Percentiles rank a stretch among this genome's conserved stretches.
These are phyloP conservation scores for Bradynema listronoti DNA, from an alignment of 1,140 invertebrate genomes.

Conservation along the genomic window DNA sequence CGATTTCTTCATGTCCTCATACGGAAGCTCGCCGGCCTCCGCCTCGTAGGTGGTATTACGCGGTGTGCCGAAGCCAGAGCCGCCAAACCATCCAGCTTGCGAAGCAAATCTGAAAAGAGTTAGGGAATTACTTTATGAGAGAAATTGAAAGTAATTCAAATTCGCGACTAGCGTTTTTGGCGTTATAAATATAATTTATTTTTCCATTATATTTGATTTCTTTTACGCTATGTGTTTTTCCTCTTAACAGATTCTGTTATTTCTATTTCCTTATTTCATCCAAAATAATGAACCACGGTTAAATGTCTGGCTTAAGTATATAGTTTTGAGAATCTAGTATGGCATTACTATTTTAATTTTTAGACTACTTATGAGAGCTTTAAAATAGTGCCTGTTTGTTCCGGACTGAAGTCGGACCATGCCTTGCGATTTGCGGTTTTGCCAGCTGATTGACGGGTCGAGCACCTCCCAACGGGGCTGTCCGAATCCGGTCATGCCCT, in stretches of 20 bases:
- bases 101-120: constrained; percentile 42
- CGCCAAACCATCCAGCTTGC: constrained; percentile 56
- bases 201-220: too few species aligned
- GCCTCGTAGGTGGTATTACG: constrained; percentile 58
- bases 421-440: constrained; percentile 58
- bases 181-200: too few species aligned
- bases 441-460: constrained; percentile 56
- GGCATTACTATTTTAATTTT: too few species aligned
- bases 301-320: too few species aligned
- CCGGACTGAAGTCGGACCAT: constrained; percentile 58
- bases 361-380: too few species aligned
- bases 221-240: too few species aligned
- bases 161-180: too few species aligned
- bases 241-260: too few species aligned
- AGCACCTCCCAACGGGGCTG: constrained; percentile 57
- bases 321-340: constrained; percentile 13
- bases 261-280: too few species aligned
- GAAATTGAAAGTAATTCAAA: too few species aligned
- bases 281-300: too few species aligned
- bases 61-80: constrained; percentile 55
- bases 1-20: constrained; percentile 58
- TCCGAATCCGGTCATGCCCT: constrained; percentile 58
- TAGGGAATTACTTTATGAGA: not conserved
- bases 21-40: constrained; percentile 56
- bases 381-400: constrained; percentile 52